Conservation (phyloP, 1,140 invertebrate species). For the Leptopilina boulardi region DNA sequence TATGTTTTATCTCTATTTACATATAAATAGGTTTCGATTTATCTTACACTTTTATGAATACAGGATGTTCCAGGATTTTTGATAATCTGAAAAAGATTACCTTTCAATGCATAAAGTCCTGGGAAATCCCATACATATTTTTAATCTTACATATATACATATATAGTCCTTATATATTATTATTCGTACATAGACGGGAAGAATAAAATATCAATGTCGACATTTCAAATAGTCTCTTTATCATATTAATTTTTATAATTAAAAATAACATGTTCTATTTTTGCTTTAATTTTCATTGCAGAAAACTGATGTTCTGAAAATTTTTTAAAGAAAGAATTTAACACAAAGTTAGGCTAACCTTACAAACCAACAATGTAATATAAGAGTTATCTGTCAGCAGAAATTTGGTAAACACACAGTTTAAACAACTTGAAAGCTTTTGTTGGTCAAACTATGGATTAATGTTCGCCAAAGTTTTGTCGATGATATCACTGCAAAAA, state of each 20-base stretch:
- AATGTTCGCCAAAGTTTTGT: too few relatives aligned
- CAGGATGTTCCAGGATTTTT: constrained; percentile 1
- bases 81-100: constrained; percentile 15
- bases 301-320: too few relatives aligned
- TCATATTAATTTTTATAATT: not conserved
- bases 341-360: too few relatives aligned
- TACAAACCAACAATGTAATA: too few relatives aligned
- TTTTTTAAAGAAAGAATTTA: too few relatives aligned
- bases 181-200: not conserved
- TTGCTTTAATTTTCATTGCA: too few relatives aligned
- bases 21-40: constrained; percentile 35
- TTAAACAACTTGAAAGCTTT: too few relatives aligned
- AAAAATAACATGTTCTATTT: too few relatives aligned
- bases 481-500: too few relatives aligned
- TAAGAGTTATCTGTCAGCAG: too few relatives aligned
- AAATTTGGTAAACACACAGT: too few relatives aligned
- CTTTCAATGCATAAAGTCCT: not conserved
- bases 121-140: not conserved
- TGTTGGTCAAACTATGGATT: too few relatives aligned
- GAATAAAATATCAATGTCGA: constrained; percentile 1
- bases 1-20: constrained; percentile 37
- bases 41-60: constrained; percentile 33
- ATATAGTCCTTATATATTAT: not conserved
- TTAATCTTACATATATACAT: not conserved
- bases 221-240: not conserved